A percentile compares a stretch with the other conserved stretches of the same genome.
Evolutionary conservation across 1,140 invertebrate species (phyloP).

Genomic region (Calycopis cecrops): DNA sequence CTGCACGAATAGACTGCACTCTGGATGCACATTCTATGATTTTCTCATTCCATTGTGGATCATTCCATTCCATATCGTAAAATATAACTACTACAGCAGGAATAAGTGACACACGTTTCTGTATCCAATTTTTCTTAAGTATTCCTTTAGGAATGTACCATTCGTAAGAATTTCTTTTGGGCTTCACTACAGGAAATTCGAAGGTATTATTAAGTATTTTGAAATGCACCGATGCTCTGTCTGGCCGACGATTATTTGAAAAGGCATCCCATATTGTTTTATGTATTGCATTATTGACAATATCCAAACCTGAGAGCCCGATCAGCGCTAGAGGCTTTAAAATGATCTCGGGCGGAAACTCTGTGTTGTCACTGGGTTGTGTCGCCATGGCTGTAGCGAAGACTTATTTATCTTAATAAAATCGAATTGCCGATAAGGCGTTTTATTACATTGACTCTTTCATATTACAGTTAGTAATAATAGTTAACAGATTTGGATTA

Average conservation of each 20-base stretch:
- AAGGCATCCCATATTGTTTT: conserved; percentile 95
- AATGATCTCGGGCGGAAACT: conserved; percentile 85
- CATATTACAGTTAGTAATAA: conserved; percentile 26
- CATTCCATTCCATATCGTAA: conserved; percentile 98
- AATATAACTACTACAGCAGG: conserved; percentile 96
- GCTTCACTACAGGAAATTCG: conserved; percentile 93
- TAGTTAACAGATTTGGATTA: conserved; percentile 1
- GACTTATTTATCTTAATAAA: conserved; percentile 14
- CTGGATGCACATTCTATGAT: conserved; percentile 93
- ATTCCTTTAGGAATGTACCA: conserved; percentile 98
- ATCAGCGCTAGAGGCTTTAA: conserved; percentile 88
- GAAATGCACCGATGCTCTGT: conserved; percentile 90
- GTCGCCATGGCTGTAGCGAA: conserved; percentile 49
- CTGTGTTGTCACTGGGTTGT: conserved; percentile 75
- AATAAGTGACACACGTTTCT: conserved; percentile 93
- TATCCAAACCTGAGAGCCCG: conserved; percentile 90
- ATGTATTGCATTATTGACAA: conserved; percentile 89
- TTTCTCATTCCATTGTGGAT: conserved; percentile 93
- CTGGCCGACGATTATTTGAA: conserved; percentile 85
- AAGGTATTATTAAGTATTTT: conserved; percentile 85
- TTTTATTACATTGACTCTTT: conserved; percentile 25
- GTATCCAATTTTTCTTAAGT: conserved; percentile 96
- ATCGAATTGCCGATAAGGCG: conserved; percentile 11
- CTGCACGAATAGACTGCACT: conserved; percentile 85
- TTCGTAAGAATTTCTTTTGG: conserved; percentile 94